Percentiles rank a stretch among this genome's conserved stretches.
phyloP scores from a whole-genome alignment of 2,113 vertebrate species.

The Macroglossus sobrinus region DNA sequence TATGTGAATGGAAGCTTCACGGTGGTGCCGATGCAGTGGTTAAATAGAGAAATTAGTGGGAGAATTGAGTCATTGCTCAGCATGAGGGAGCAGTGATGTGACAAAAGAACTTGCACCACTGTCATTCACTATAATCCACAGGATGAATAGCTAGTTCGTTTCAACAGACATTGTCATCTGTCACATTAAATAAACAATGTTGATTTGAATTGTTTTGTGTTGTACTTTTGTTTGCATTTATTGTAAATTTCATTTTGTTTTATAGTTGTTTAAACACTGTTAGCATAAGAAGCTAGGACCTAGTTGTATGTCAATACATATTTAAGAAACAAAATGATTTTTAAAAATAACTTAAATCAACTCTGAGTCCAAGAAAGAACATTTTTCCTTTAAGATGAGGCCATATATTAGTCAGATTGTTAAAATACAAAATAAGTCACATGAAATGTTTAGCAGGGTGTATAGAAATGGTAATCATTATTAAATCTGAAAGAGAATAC shows the following conservation, averaged over 20 bases:
- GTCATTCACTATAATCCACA: neutral
- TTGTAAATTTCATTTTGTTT: neutral
- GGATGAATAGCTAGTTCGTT: neutral
- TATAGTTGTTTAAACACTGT: conserved; percentile 20
- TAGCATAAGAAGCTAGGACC: neutral
- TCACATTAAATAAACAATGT: conserved; percentile 9
- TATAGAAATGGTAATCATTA: neutral
- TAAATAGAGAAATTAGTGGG: neutral
- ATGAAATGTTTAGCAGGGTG: neutral
- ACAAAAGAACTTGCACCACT: neutral
- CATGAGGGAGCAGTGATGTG: neutral
- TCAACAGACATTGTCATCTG: neutral
- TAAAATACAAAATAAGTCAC: neutral
- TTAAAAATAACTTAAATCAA: neutral
- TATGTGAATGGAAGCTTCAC: neutral
- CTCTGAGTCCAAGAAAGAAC: neutral
- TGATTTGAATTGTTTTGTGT: neutral
- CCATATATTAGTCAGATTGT: neutral
- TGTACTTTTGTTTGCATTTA: conserved; percentile 1
- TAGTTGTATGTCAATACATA: neutral
- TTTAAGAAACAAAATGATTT: neutral
- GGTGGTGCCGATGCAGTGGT: neutral
- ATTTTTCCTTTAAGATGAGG: neutral
- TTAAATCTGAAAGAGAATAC: neutral
- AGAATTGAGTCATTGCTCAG: neutral